Conservation (phyloP, 2,113 vertebrate species). For the Prolemur simus region DNA sequence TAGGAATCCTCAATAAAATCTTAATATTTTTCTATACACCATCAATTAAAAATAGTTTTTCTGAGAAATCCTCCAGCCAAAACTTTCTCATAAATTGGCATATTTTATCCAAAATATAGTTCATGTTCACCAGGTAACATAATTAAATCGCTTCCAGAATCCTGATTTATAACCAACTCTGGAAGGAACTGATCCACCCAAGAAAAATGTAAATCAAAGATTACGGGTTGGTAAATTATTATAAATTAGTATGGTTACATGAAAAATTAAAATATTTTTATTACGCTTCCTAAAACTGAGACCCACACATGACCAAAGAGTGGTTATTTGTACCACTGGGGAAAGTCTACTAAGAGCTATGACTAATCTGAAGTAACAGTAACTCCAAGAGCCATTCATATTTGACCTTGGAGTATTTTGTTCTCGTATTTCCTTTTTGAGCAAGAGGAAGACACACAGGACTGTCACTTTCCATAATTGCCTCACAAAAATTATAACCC, state of each 20-base stretch:
- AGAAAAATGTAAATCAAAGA: conserved; percentile 16
- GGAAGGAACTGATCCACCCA: background rate
- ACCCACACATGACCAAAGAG: background rate
- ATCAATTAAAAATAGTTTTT: background rate
- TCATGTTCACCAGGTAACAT: background rate
- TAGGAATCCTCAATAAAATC: background rate
- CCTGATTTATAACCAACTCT: conserved; percentile 1
- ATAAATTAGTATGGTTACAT: background rate
- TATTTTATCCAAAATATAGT: conserved; percentile 28
- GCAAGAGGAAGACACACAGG: conserved; percentile 6
- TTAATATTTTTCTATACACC: background rate
- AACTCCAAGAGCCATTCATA: background rate
- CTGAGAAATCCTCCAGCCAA: conserved; percentile 22
- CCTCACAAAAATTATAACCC: conserved; percentile 57
- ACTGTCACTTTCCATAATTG: conserved; percentile 35
- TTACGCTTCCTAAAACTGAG: background rate
- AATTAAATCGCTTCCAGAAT: conserved; percentile 17
- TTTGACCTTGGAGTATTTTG: conserved; percentile 42
- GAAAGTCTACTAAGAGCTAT: background rate
- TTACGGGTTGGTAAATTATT: background rate
- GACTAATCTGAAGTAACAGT: background rate
- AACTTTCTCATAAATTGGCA: background rate
- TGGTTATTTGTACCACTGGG: background rate
- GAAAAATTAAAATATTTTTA: conserved; percentile 17
- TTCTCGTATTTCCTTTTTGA: conserved; percentile 37